These are phyloP conservation scores for Zosterops borbonicus DNA, from an alignment of 2,113 vertebrate species.

Conservation along the genomic window DNA sequence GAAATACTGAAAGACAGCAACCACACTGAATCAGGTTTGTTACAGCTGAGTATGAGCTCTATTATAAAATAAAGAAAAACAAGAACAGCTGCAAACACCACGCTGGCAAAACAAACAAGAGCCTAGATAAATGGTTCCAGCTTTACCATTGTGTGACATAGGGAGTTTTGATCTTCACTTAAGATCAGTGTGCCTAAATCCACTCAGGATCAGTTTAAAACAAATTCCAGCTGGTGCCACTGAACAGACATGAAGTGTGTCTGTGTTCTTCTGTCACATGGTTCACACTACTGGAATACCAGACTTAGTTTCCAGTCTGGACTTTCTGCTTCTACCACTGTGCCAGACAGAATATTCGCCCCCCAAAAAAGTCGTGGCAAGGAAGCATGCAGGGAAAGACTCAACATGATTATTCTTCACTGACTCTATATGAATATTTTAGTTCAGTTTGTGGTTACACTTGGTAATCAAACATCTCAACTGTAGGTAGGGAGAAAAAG, in stretches of 20 bases:
- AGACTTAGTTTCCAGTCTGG: background rate
- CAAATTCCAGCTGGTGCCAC: background rate
- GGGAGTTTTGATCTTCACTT: background rate
- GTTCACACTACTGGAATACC: background rate
- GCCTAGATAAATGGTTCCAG: background rate
- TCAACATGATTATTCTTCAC: background rate
- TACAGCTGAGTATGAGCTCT: background rate
- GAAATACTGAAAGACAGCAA: background rate
- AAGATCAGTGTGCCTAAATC: background rate
- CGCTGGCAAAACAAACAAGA: background rate
- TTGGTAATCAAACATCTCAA: background rate
- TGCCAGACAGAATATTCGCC: background rate
- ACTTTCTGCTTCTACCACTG: background rate
- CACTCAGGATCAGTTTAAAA: background rate
- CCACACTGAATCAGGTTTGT: no score
- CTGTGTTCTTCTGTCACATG: background rate
- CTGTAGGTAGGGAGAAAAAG: background rate
- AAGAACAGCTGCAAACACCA: background rate
- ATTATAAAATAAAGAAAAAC: background rate
- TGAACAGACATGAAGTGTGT: fast-evolving
- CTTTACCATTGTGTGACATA: background rate
- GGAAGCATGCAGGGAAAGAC: background rate
- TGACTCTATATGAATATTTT: background rate
- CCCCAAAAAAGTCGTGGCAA: background rate
- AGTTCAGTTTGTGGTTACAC: background rate